Evolutionary conservation across 2,888 invertebrate genomes (phyloP).

Genomic region (Cyclophora punctaria): DNA sequence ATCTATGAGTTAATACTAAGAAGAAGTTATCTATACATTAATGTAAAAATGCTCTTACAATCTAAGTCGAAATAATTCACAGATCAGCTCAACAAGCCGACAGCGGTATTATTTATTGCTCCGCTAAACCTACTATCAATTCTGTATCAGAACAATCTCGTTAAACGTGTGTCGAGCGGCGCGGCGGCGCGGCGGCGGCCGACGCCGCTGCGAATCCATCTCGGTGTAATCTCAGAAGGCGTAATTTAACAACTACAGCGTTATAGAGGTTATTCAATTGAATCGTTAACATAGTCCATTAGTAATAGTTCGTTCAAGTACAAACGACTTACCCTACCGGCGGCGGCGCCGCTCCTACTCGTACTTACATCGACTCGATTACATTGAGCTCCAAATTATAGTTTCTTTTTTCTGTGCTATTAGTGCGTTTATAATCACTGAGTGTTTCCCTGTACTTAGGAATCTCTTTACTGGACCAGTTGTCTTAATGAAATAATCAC

Average conservation of each 20-base stretch:
- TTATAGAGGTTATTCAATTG: constrained; percentile 42
- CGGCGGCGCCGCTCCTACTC: constrained; percentile 1
- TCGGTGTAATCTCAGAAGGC: constrained; percentile 51
- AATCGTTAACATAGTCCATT: constrained; percentile 32
- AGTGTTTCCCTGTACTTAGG: constrained; percentile 45
- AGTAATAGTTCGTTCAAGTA: constrained; percentile 51
- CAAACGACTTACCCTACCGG: constrained; percentile 16
- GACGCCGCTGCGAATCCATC: constrained; percentile 24
- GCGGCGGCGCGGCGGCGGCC: constrained; percentile 8
- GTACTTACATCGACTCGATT: constrained; percentile 21
- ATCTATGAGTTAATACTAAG: constrained; percentile 50
- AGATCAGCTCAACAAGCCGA: constrained; percentile 39
- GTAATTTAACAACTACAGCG: constrained; percentile 52
- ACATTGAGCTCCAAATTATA: constrained; percentile 33
- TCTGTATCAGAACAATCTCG: constrained; percentile 17
- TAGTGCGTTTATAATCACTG: constrained; percentile 37
- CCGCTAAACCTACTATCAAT: constrained; percentile 31
- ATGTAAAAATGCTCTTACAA: constrained; percentile 46
- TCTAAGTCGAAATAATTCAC: constrained; percentile 42
- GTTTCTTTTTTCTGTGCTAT: constrained; percentile 22
- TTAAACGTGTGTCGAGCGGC: constrained; percentile 4
- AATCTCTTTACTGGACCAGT: constrained; percentile 41
- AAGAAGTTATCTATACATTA: constrained; percentile 49
- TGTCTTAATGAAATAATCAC: constrained; percentile 32
- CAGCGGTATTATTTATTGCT: constrained; percentile 45